A percentile compares a stretch with the other conserved stretches of the same genome.
phyloP scores from a whole-genome alignment of 2,797 vertebrate genomes.

The Sparidentex hasta region DNA sequence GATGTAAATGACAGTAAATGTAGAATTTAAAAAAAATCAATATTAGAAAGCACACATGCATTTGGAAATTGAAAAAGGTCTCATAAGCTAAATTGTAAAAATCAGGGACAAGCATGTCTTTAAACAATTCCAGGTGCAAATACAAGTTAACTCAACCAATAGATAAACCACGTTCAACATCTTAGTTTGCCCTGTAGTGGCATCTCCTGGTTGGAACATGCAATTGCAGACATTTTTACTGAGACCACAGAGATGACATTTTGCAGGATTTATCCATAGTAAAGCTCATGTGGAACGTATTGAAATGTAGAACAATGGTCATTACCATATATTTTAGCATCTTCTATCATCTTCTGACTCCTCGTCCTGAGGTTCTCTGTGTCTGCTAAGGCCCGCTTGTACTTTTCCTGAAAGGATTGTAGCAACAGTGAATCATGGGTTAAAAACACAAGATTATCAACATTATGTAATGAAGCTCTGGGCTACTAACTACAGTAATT shows the following conservation, averaged over 20 bases:
- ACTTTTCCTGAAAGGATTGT: constrained; percentile 89
- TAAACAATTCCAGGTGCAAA: background rate
- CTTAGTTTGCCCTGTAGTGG: background rate
- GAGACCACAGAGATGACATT: background rate
- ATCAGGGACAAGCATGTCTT: too few relatives aligned
- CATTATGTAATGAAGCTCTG: background rate
- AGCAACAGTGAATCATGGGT: background rate
- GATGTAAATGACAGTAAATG: too few relatives aligned
- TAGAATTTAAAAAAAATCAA: too few relatives aligned
- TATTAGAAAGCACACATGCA: background rate
- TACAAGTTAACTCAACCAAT: background rate
- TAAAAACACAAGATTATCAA: background rate
- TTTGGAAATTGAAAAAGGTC: background rate
- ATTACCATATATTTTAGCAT: constrained; percentile 95
- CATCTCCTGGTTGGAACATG: constrained; percentile 24
- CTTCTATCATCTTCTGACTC: constrained; percentile 94
- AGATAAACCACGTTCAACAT: background rate
- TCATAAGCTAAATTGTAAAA: background rate
- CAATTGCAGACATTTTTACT: background rate
- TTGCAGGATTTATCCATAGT: background rate
- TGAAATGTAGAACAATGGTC: background rate
- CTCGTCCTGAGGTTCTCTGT: constrained; percentile 95
- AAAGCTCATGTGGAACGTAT: background rate
- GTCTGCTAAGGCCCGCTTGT: constrained; percentile 95
- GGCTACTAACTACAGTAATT: background rate